phyloP scores from a whole-genome alignment of 2,888 invertebrate genomes.

The Epicampocera succincta region DNA sequence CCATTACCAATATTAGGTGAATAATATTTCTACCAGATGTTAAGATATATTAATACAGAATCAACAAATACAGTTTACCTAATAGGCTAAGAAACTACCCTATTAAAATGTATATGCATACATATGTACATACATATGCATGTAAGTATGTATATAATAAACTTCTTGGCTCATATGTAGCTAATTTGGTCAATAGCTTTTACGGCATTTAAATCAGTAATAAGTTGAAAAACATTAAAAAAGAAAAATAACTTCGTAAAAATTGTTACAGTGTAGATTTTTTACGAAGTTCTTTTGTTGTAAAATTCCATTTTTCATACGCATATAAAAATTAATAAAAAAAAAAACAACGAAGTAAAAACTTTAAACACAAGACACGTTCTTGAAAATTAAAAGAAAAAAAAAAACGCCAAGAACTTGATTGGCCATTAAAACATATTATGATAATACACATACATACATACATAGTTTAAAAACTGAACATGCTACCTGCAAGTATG shows the following conservation, averaged over 20 bases:
- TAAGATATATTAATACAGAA: no score
- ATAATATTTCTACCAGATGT: no score
- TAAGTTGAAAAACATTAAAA: slow-evolving; percentile 12
- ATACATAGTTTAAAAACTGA: not conserved
- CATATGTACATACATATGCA: not conserved
- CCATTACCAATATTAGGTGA: no score
- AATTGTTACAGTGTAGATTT: no score
- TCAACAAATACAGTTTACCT: no score
- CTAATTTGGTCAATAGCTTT: slow-evolving; percentile 41
- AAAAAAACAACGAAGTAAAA: slow-evolving; percentile 25
- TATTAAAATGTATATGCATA: no score
- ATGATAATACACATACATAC: slow-evolving; percentile 43
- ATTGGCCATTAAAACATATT: slow-evolving; percentile 63
- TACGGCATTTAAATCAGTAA: slow-evolving; percentile 7
- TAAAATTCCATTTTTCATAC: not conserved
- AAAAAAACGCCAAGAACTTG: slow-evolving; percentile 55
- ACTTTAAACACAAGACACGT: slow-evolving; percentile 53
- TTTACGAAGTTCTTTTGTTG: no score
- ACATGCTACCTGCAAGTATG: slow-evolving; percentile 8
- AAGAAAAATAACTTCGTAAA: slow-evolving; percentile 11
- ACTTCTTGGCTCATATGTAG: not conserved
- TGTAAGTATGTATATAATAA: not conserved
- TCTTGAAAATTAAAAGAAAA: slow-evolving; percentile 25
- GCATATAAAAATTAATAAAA: slow-evolving; percentile 1
- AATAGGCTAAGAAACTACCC: no score